These are phyloP conservation scores for Yponomeuta sedellus DNA, from an alignment of 2,888 invertebrate genomes.

Conservation along the genomic window DNA sequence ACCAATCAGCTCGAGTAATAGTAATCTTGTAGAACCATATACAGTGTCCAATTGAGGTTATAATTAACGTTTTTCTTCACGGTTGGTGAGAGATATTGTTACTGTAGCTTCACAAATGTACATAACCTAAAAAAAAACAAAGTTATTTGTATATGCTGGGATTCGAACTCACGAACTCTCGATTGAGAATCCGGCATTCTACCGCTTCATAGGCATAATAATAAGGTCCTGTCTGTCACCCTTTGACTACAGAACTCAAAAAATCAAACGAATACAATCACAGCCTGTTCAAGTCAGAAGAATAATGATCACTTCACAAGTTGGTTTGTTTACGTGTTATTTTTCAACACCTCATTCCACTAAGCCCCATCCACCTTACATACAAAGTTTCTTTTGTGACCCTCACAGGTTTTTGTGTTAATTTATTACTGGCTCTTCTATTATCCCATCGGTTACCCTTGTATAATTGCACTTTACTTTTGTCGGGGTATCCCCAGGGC, in stretches of 20 bases:
- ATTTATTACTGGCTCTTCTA: background rate
- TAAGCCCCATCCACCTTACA: background rate
- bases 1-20: too few species aligned
- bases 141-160: too few species aligned
- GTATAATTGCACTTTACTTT: background rate
- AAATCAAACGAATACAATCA: background rate
- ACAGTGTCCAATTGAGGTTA: too few species aligned
- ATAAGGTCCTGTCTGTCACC: background rate
- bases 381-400: background rate
- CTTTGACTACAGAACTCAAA: background rate
- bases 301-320: slow-evolving; percentile 7
- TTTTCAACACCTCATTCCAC: background rate
- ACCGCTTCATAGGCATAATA: background rate
- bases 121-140: too few species aligned
- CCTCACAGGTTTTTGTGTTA: background rate
- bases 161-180: too few species aligned
- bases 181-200: too few species aligned
- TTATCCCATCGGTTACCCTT: background rate
- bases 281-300: background rate
- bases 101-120: too few species aligned
- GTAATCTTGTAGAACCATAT: too few species aligned
- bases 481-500: background rate
- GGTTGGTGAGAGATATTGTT: too few species aligned
- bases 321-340: slow-evolving; percentile 27
- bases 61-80: too few species aligned